phyloP scores from a whole-genome alignment of 2,797 vertebrate species.

The Premnoplex brunnescens region DNA sequence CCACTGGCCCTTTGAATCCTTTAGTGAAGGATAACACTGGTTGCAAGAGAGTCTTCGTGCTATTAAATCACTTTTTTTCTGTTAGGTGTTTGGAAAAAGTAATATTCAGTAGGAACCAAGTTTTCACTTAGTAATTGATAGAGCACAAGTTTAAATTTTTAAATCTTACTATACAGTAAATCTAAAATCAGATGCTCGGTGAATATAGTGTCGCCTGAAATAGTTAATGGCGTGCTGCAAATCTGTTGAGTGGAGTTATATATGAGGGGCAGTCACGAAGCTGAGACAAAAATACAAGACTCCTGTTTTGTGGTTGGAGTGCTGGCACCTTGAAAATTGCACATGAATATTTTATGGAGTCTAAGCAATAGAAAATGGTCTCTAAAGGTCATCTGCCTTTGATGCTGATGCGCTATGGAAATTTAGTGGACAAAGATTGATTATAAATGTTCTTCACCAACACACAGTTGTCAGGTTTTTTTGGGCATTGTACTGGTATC shows the following conservation, averaged over 20 bases:
- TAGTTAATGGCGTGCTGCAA: constrained; percentile 33
- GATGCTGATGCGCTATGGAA: neutral
- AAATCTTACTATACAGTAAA: constrained; percentile 10
- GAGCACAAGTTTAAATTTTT: neutral
- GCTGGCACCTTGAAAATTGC: neutral
- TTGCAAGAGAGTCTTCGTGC: neutral
- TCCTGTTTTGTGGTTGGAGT: neutral
- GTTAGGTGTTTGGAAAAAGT: neutral
- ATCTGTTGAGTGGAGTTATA: constrained; percentile 28
- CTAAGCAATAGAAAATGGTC: neutral
- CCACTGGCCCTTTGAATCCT: neutral
- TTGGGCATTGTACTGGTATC: neutral
- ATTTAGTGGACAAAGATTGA: neutral
- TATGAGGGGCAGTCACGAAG: neutral
- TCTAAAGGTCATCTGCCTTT: constrained; percentile 17
- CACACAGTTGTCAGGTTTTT: neutral
- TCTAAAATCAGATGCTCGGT: constrained; percentile 49
- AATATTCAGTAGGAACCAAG: neutral
- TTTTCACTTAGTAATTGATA: neutral
- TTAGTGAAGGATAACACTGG: neutral
- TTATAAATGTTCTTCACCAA: neutral
- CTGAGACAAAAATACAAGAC: neutral
- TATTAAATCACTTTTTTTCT: neutral
- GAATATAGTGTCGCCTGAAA: constrained; percentile 53
- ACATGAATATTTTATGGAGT: constrained; percentile 30